Evolutionary conservation across 2,113 vertebrate species (phyloP).

Genomic region (Phylloscopus trochiloides): DNA sequence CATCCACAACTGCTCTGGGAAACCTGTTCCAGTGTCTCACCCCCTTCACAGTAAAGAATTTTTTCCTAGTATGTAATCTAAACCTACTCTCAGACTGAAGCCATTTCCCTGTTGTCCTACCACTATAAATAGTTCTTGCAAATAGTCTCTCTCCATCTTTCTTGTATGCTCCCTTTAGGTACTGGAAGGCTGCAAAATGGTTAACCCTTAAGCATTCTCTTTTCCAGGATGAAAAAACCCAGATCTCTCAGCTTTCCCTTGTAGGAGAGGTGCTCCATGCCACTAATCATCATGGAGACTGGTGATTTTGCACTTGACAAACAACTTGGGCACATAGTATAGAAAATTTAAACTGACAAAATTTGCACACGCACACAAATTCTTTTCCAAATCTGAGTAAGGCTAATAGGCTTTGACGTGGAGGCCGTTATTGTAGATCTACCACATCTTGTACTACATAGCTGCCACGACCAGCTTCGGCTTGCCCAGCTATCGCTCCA

Average conservation of each 20-base stretch:
- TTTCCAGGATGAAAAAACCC: not conserved
- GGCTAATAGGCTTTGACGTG: not conserved
- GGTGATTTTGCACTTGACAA: not conserved
- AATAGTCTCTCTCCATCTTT: not conserved
- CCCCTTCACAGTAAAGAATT: not conserved
- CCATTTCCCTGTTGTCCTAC: accelerated
- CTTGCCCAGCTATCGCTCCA: no score
- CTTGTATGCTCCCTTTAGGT: not conserved
- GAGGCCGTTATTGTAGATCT: no score
- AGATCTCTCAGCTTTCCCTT: not conserved
- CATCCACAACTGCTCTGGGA: not conserved
- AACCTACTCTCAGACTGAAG: not conserved
- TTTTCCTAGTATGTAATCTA: not conserved
- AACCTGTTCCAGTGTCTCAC: no score
- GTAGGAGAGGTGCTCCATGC: not conserved
- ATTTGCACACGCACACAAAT: accelerated
- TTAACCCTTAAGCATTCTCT: not conserved
- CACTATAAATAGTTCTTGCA: not conserved
- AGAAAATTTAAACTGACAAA: not conserved
- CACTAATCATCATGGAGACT: not conserved
- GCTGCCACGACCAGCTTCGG: not conserved
- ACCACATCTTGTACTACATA: not conserved
- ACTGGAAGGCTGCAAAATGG: not conserved
- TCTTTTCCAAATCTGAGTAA: not conserved
- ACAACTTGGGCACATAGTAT: accelerated